These are phyloP conservation scores for Anabas testudineus DNA, from an alignment of 2,797 vertebrate species.

Conservation along the genomic window DNA sequence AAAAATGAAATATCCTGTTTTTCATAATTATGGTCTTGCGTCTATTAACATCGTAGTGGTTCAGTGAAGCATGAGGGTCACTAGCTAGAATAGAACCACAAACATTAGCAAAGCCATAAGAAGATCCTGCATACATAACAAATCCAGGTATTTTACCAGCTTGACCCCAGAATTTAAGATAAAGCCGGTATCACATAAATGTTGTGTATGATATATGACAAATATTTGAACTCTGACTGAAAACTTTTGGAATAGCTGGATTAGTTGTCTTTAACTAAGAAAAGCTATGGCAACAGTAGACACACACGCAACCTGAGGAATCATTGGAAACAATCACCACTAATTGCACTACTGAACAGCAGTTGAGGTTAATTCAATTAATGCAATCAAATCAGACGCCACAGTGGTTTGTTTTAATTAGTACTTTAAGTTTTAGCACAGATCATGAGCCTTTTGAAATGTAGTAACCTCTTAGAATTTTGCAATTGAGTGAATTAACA, in stretches of 20 bases:
- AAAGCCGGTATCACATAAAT: neutral
- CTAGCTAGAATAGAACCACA: neutral
- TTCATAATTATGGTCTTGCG: neutral
- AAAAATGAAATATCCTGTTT: neutral
- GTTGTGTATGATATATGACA: too few species aligned
- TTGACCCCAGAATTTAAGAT: neutral
- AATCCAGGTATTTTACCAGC: neutral
- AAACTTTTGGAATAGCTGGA: neutral
- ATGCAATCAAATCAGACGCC: neutral
- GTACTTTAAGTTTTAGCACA: neutral
- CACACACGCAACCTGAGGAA: constrained; percentile 29
- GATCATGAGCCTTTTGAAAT: neutral
- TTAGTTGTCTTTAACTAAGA: neutral
- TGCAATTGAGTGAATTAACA: too few species aligned
- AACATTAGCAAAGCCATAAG: neutral
- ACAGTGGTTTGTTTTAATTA: too few species aligned
- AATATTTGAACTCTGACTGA: neutral
- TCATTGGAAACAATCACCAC: neutral
- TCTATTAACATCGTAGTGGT: neutral
- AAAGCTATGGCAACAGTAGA: neutral
- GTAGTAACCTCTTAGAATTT: neutral
- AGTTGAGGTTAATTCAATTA: neutral
- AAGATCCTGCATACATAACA: neutral
- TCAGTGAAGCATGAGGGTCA: constrained; percentile 1
- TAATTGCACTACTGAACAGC: neutral